Conservation (phyloP, 2,888 invertebrate genomes). For the Conistra vaccinii region DNA sequence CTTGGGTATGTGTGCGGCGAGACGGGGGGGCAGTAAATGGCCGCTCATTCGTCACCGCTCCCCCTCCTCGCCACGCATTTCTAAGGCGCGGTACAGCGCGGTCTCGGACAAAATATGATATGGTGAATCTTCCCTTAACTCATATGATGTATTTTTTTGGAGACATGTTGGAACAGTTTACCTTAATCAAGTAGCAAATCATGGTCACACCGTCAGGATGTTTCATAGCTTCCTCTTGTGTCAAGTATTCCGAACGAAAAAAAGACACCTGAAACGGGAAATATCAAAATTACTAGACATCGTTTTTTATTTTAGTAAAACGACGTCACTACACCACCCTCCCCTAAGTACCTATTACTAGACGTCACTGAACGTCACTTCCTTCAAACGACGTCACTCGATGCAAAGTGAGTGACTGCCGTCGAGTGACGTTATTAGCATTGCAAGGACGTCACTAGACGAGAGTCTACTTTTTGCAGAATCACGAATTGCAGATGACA, state of each 20-base stretch:
- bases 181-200: slow-evolving; percentile 91
- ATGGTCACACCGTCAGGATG: slow-evolving; percentile 91
- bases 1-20: too few relatives aligned
- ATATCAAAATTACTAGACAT: background rate
- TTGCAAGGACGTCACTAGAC: too few relatives aligned
- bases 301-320: background rate
- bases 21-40: too few relatives aligned
- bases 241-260: slow-evolving; percentile 91
- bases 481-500: background rate
- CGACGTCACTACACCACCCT: background rate
- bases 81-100: too few relatives aligned
- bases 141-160: too few relatives aligned
- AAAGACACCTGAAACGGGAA: slow-evolving; percentile 78
- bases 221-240: slow-evolving; percentile 91
- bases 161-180: slow-evolving; percentile 63
- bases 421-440: too few relatives aligned
- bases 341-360: background rate
- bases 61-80: too few relatives aligned
- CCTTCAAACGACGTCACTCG: background rate
- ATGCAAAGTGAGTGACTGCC: background rate
- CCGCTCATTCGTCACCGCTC: too few relatives aligned
- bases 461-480: background rate
- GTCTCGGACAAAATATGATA: too few relatives aligned
- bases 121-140: too few relatives aligned
- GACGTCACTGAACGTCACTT: background rate